Evolutionary conservation across 2,888 invertebrate genomes (phyloP).

Genomic region (Volucella inanis): DNA sequence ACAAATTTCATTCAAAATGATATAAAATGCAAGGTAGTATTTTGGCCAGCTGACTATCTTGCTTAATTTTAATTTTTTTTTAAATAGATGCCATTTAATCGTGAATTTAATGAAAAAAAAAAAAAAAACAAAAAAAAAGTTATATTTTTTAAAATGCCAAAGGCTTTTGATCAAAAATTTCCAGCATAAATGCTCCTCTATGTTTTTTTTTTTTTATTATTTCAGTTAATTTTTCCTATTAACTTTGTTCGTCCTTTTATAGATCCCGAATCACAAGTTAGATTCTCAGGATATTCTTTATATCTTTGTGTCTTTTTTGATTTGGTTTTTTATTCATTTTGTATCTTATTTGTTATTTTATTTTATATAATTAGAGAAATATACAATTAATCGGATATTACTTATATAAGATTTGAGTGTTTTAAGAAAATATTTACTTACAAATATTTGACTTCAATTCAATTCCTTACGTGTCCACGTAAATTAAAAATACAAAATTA

Average conservation of each 20-base stretch:
- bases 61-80: constrained; percentile 51
- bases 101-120: constrained; percentile 39
- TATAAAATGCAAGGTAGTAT: constrained; percentile 67
- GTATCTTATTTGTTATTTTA: constrained; percentile 16
- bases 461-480: constrained; percentile 52
- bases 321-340: constrained; percentile 4
- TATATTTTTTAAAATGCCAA: constrained; percentile 61
- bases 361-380: not conserved
- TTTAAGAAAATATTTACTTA: constrained; percentile 40
- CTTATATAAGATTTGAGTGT: constrained; percentile 1
- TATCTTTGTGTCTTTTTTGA: constrained; percentile 31
- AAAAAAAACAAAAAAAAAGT: constrained; percentile 13
- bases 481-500: constrained; percentile 22
- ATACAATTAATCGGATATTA: constrained; percentile 13
- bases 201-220: constrained; percentile 30
- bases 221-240: not conserved
- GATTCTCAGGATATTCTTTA: constrained; percentile 67
- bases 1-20: constrained; percentile 72
- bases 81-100: constrained; percentile 56
- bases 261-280: constrained; percentile 70
- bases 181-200: constrained; percentile 54
- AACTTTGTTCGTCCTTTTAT: constrained; percentile 2
- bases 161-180: constrained; percentile 57
- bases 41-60: constrained; percentile 50
- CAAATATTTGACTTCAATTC: constrained; percentile 35